Base-by-base conservation (phyloP, 2,113 vertebrate species). In the Psittacus erithacus region DNA sequence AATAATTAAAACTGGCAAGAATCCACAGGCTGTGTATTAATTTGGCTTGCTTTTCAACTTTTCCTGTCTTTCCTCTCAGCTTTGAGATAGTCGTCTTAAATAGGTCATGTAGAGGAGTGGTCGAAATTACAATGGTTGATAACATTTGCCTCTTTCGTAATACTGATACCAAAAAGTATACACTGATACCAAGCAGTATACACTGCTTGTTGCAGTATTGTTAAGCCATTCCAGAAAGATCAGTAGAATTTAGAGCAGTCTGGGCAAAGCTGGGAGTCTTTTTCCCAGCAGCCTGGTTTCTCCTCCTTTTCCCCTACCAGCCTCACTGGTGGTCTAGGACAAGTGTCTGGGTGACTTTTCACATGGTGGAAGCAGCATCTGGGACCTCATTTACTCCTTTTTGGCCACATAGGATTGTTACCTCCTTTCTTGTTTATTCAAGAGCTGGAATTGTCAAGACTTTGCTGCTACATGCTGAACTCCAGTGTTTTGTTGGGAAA, bases 1-100 rank as follows among this genome's bases (percentile, higher is more conserved):
- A 50, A 31, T 93, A 93, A 95, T 96, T 85, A 43, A 49, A 95
- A 27, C 31, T 93, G 91, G 83, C 96, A 85, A 82, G 77, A 35
- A 73, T 90, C 80, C 74, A 87, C 0, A 7, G 25, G 38, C 47
- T 64, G 64, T 16, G 31, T 17, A 49, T 79, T 79, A 70, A 77
- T 75, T 90, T 13, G 3, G 47, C 83, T 92, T 89, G 67, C 28
- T 88, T 92, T 71, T 81, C 47, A 73, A 8, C 33, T 74, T 82
- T 88, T 78, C 44, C 80, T 64, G 47, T 64, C 27, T 84, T 88
- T 67, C 41, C 5, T 63, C 73, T 59, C 43, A 33, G 24, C 53
- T 86, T 83, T 53, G 46, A 91, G 39, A 46, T 46, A 82, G 18
- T 64, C 20, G 27, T 83, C 25, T 59, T 59, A 81, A 83, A 64